Conservation (phyloP, 2,797 vertebrate species). For the Acridotheres tristis region DNA sequence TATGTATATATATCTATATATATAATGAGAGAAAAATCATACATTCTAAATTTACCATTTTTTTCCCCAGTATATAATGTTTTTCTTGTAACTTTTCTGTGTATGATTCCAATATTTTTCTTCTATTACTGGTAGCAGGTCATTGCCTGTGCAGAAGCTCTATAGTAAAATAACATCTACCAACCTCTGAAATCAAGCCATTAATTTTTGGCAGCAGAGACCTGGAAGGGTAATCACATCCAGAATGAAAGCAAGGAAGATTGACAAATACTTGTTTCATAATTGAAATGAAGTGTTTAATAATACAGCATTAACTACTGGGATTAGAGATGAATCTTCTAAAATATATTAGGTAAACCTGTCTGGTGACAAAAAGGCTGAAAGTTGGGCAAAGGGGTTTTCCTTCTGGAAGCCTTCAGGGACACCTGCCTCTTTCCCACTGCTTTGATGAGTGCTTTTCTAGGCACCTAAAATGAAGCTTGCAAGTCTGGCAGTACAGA, state of each 20-base stretch:
- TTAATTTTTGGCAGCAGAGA: not conserved
- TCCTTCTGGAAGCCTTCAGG: not conserved
- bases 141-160: not conserved
- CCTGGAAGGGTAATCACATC: not conserved
- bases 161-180: not conserved
- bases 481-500: not conserved
- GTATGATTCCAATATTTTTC: not conserved
- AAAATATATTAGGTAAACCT: not conserved
- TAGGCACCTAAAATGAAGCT: not conserved
- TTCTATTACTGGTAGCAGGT: not conserved
- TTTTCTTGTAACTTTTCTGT: not conserved
- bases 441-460: not conserved
- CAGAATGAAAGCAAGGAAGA: not conserved
- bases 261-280: not conserved
- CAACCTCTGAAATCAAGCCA: not conserved
- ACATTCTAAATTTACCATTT: not conserved
- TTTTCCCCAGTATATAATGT: not conserved
- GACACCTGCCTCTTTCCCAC: not conserved
- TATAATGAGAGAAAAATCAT: not conserved
- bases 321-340: slow-evolving; percentile 14
- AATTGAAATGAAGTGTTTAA: not conserved
- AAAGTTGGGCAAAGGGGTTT: not conserved
- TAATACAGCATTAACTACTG: not conserved
- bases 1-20: not conserved
- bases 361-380: not conserved